Base-by-base conservation (phyloP, 2,888 invertebrate genomes). In the Digitonthophagus gazella region DNA sequence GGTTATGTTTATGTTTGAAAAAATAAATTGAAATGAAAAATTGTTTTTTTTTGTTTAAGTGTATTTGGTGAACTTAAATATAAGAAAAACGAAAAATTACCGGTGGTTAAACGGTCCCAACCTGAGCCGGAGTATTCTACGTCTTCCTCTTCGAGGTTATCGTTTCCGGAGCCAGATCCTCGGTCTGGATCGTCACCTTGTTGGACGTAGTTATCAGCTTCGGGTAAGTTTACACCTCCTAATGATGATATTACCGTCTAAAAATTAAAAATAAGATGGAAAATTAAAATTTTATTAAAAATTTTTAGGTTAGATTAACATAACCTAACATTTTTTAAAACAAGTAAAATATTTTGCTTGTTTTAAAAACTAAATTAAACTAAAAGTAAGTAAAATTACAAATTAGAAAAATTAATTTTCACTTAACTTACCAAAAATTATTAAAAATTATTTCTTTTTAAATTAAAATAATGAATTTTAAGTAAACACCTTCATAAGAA, bases 101-200 rank as follows among this genome's bases (percentile, higher is more conserved):
- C 70, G 6, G 57, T 56, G 14, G 28, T 61, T 15, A 22, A 15
- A 16, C 67, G 22, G 63, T 70, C 64, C 44, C 15, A 56, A 61
- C 65, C 65, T 65, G 58, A 28, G 78, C 83, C 69, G 85, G 85
- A 55, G 84, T 79, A 15, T 0, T 88, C 85, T 76, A 87, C 88
- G 71, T 70, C 67, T 3, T 66, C 65, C 5, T 68, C 68, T 3
- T 75, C 72, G 44, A 80, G 80, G 68, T 78, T 75, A 20, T 82
- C 83, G 5, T 82, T 82, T 44, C 83, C 83, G 2, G 82, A 82
- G 19, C 82, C 82, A 4, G 78, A 76, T 15, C 77, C 74, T 67
- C 75, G 73, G 16, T 79, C 83, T 67, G 86, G 85, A 71, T 87
- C 87, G 1, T 85, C 83, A 5, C 72, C 71, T 63, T 70, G 67